Evolutionary conservation across 2,797 vertebrate species (phyloP).

Genomic region (Trachurus trachurus): DNA sequence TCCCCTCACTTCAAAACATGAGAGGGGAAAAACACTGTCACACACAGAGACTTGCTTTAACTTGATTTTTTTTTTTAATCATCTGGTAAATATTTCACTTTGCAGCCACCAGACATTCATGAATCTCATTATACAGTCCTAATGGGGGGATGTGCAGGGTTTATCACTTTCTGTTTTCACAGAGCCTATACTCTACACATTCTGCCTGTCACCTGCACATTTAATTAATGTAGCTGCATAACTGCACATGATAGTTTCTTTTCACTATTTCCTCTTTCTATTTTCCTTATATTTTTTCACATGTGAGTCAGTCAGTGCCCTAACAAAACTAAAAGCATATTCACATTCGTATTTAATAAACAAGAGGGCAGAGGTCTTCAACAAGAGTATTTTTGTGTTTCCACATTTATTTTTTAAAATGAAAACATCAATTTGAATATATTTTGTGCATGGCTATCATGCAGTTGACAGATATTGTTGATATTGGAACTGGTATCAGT

Average conservation of each 20-base stretch:
- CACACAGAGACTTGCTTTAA: background rate
- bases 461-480: too few relatives aligned
- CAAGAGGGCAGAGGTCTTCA: too few relatives aligned
- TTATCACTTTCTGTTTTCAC: background rate
- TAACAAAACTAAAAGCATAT: background rate
- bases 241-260: background rate
- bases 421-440: too few relatives aligned
- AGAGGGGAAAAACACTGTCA: background rate
- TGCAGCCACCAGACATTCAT: background rate
- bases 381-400: too few relatives aligned
- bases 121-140: background rate
- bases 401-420: too few relatives aligned
- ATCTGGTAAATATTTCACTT: background rate
- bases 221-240: background rate
- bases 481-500: too few relatives aligned
- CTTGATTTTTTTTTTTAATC: background rate
- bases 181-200: background rate
- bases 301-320: background rate
- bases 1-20: constrained; percentile 9
- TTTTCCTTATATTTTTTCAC: background rate
- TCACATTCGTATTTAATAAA: too few relatives aligned
- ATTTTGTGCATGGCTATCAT: too few relatives aligned
- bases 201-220: background rate
- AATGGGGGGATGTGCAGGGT: background rate
- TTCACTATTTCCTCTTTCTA: background rate